Evolutionary conservation across 2,888 invertebrate genomes (phyloP).

Genomic region (Rapana venosa): DNA sequence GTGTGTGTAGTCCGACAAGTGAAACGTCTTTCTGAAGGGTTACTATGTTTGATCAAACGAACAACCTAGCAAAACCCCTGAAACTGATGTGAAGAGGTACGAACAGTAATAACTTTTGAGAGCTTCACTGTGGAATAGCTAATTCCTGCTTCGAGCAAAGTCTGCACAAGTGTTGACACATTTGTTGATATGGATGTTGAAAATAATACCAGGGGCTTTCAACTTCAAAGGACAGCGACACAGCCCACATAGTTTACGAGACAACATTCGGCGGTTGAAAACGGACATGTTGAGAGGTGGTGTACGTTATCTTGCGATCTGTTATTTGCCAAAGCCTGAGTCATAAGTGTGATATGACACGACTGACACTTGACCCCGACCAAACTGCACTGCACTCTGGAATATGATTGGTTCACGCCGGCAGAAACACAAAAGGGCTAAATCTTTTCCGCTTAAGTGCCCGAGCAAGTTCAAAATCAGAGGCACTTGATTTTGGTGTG

Average conservation of each 20-base stretch:
- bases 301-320: neutral
- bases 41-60: too few relatives aligned
- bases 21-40: too few relatives aligned
- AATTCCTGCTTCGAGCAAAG: too few relatives aligned
- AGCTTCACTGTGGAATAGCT: too few relatives aligned
- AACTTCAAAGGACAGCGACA: neutral
- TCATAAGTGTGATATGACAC: slow-evolving; percentile 22
- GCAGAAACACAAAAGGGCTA: neutral
- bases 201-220: neutral
- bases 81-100: too few relatives aligned
- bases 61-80: too few relatives aligned
- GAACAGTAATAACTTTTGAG: too few relatives aligned
- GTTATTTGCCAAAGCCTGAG: slow-evolving; percentile 6
- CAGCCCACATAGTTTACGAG: neutral
- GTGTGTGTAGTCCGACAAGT: neutral
- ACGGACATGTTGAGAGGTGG: too few relatives aligned
- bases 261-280: neutral
- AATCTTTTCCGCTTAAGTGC: neutral
- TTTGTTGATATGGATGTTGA: neutral
- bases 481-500: neutral
- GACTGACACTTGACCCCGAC: slow-evolving; percentile 1
- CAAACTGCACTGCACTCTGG: neutral
- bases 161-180: neutral
- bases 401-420: neutral
- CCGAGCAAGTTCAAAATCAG: neutral